Evolutionary conservation across 2,797 vertebrate species (phyloP).

Genomic region (Anguilla megastoma): DNA sequence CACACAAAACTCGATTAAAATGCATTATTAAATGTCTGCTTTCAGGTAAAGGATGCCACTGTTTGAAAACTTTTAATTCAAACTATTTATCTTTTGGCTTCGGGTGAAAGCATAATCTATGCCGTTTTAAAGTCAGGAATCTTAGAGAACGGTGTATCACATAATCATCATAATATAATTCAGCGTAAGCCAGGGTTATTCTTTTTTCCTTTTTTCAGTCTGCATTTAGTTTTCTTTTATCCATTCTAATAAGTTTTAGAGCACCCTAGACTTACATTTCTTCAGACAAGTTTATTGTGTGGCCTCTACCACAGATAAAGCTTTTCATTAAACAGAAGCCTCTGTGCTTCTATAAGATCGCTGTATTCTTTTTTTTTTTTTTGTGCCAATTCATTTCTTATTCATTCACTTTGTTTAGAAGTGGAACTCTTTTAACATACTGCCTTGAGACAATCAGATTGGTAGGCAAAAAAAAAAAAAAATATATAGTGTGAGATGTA

Average conservation of each 20-base stretch:
- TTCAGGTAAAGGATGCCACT: slow-evolving; percentile 1
- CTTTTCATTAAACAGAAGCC: slow-evolving; percentile 17
- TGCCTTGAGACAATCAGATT: neutral
- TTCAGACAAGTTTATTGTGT: slow-evolving; percentile 13
- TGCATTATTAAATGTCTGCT: slow-evolving; percentile 29
- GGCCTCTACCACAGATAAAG: slow-evolving; percentile 26
- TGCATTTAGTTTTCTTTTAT: neutral
- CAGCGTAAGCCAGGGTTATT: neutral
- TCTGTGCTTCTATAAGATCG: neutral
- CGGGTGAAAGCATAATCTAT: neutral
- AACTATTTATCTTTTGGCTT: slow-evolving; percentile 24
- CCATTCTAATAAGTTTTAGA: slow-evolving; percentile 7
- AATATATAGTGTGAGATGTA: neutral
- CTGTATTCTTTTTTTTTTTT: neutral
- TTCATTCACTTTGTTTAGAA: neutral
- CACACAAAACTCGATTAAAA: slow-evolving; percentile 12
- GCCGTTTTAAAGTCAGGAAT: neutral
- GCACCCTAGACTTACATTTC: neutral
- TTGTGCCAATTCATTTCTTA: neutral
- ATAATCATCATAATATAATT: slow-evolving; percentile 18
- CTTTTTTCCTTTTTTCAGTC: neutral
- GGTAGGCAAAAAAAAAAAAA: neutral
- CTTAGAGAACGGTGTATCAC: slow-evolving; percentile 12
- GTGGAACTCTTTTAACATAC: neutral
- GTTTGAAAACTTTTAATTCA: neutral